Evolutionary conservation across 1,140 invertebrate species (phyloP).

Genomic region (Euura lappo): DNA sequence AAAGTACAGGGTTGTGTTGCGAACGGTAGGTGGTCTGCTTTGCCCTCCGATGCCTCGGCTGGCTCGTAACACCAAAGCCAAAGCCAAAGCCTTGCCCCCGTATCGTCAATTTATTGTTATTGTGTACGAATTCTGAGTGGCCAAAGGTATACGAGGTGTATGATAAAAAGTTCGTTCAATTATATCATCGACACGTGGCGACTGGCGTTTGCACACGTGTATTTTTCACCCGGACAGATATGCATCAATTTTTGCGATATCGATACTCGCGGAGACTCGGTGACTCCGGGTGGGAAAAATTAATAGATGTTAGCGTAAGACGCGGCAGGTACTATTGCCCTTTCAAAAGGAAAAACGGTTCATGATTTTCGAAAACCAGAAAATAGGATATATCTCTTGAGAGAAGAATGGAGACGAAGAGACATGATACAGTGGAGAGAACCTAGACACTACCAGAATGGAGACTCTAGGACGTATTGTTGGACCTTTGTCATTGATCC

Average conservation of each 20-base stretch:
- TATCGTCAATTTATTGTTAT: constrained; percentile 2
- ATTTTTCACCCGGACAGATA: not conserved
- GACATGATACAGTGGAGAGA: constrained; percentile 25
- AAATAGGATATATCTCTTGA: constrained; percentile 29
- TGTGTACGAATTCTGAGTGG: constrained; percentile 1
- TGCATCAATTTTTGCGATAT: not conserved
- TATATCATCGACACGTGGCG: not conserved
- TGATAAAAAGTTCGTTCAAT: not conserved
- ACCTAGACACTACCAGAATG: not conserved
- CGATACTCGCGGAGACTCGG: not conserved
- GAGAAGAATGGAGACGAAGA: constrained; percentile 16
- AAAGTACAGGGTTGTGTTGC: constrained; percentile 54
- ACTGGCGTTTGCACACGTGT: not conserved
- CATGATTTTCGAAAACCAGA: constrained; percentile 40
- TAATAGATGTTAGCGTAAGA: not conserved
- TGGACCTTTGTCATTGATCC: constrained; percentile 27
- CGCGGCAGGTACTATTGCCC: too few relatives aligned
- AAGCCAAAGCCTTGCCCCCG: not conserved
- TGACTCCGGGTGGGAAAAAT: not conserved
- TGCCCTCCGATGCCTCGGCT: not conserved
- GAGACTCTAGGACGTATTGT: not conserved
- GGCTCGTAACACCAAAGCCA: not conserved
- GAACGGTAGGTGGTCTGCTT: constrained; percentile 44
- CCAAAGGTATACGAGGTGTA: not conserved
- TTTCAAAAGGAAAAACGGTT: not conserved